Percentiles rank a stretch among this genome's conserved stretches.
These are phyloP conservation scores for Illadopsis cleaveri DNA, from an alignment of 2,113 vertebrate species.

Conservation along the genomic window DNA sequence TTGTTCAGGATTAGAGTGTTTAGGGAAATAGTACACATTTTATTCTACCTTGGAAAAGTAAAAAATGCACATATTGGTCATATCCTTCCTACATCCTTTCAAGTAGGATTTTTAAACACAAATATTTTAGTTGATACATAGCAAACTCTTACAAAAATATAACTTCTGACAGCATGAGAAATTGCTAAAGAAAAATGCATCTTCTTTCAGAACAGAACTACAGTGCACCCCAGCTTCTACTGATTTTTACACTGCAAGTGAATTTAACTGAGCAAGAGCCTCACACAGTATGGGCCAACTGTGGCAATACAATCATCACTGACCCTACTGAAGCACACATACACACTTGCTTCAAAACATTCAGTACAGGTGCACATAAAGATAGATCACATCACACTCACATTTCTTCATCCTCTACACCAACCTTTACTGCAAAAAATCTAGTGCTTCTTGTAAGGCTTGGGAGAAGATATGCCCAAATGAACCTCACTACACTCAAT, in stretches of 20 bases:
- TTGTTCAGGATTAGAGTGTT: neutral
- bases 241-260: neutral
- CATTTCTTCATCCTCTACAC: neutral
- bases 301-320: neutral
- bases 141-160: conserved; percentile 48
- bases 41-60: neutral
- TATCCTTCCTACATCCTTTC: neutral
- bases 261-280: neutral
- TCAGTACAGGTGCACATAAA: neutral
- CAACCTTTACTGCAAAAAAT: neutral
- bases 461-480: neutral
- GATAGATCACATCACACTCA: neutral
- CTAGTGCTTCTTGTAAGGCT: neutral
- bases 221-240: neutral
- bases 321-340: neutral
- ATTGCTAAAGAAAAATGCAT: neutral
- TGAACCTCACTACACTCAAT: neutral
- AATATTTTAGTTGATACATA: neutral
- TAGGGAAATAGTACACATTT: neutral
- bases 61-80: neutral
- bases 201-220: neutral
- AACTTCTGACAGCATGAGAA: conserved; percentile 14
- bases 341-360: neutral
- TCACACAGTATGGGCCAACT: neutral
- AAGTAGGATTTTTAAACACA: conserved; percentile 2